Evolutionary conservation across 2,797 vertebrate genomes (phyloP).

Genomic region (Anguilla obscura): DNA sequence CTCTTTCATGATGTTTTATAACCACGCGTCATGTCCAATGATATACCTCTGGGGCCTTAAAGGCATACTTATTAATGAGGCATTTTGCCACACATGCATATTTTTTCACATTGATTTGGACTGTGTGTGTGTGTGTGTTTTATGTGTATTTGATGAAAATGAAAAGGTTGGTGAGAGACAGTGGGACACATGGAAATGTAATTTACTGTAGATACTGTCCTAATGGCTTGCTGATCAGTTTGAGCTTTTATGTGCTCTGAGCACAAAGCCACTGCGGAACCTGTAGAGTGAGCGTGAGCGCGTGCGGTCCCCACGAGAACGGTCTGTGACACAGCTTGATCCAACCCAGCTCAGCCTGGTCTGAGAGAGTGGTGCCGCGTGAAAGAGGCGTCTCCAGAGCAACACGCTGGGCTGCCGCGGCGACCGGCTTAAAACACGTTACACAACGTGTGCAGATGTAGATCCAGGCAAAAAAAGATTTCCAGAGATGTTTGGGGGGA

Average conservation of each 20-base stretch:
- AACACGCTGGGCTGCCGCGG: neutral
- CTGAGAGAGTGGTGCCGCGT: neutral
- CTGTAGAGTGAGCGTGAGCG: neutral
- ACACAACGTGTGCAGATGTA: neutral
- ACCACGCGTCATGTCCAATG: neutral
- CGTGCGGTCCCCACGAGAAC: neutral
- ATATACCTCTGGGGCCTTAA: neutral
- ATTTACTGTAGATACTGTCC: neutral
- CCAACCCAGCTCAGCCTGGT: neutral
- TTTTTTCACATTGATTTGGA: neutral
- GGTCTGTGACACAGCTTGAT: neutral
- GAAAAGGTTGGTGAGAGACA: neutral
- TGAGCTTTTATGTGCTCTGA: neutral
- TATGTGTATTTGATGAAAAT: no score
- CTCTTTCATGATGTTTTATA: neutral
- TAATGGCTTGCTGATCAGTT: neutral
- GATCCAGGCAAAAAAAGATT: neutral
- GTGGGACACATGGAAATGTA: neutral
- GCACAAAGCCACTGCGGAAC: neutral
- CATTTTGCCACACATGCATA: neutral
- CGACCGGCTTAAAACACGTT: neutral
- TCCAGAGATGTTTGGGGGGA: neutral
- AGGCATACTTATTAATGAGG: neutral
- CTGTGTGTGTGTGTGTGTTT: neutral
- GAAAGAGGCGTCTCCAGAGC: neutral